These are phyloP conservation scores for Urocolius indicus DNA, from an alignment of 2,113 vertebrate species.

Conservation along the genomic window DNA sequence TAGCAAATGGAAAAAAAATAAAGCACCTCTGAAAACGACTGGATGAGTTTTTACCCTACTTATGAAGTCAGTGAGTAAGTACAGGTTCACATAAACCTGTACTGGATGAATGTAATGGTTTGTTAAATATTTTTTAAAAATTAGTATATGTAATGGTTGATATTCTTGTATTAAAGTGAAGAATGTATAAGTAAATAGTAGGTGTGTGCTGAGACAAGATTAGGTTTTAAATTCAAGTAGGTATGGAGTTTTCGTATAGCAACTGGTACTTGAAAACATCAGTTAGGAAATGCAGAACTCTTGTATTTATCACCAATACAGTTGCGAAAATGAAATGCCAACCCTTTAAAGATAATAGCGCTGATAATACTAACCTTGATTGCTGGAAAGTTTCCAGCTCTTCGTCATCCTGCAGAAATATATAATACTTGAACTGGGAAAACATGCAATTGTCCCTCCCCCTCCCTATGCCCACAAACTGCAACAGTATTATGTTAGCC, in stretches of 20 bases:
- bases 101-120: background rate
- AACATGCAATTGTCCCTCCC: background rate
- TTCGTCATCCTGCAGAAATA: background rate
- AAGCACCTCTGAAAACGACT: background rate
- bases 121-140: background rate
- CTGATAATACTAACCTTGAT: background rate
- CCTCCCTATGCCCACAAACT: slow-evolving; percentile 29
- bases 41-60: background rate
- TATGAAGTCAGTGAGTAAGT: no score
- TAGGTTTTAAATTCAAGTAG: background rate
- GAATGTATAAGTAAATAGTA: background rate
- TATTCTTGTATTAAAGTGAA: background rate
- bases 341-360: background rate
- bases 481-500: slow-evolving; percentile 41
- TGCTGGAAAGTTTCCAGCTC: background rate
- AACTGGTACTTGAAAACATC: background rate
- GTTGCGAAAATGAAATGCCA: background rate
- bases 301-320: background rate
- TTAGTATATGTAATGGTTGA: background rate
- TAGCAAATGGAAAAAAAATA: background rate
- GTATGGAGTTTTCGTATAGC: background rate
- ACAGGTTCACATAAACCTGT: background rate
- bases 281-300: background rate
- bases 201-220: background rate
- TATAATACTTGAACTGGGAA: background rate